A percentile compares a stretch with the other conserved stretches of the same genome.
These are phyloP conservation scores for Dermochelys coriacea DNA, from an alignment of 2,797 vertebrate genomes.

Conservation along the genomic window DNA sequence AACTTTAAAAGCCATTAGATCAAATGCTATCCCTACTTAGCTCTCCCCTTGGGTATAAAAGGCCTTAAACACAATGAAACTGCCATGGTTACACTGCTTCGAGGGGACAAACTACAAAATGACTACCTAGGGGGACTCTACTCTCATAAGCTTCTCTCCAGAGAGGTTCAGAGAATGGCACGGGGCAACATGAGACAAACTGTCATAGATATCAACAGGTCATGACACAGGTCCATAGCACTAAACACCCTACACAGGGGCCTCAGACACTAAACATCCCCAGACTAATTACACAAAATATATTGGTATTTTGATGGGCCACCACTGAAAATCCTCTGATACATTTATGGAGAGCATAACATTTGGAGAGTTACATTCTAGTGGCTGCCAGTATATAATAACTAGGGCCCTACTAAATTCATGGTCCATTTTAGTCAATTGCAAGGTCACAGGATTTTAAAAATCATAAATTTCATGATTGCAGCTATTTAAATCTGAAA, in stretches of 20 bases:
- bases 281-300: constrained; percentile 7
- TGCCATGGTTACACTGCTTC: neutral
- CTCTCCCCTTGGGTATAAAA: neutral
- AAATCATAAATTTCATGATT: too few species aligned
- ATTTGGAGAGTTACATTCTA: constrained; percentile 3
- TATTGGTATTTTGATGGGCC: neutral
- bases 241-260: neutral
- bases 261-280: fast-evolving
- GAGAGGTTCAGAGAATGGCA: neutral
- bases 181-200: neutral
- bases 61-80: neutral
- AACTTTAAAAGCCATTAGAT: constrained; percentile 4
- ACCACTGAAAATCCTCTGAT: neutral
- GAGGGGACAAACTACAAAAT: neutral
- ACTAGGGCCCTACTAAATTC: neutral
- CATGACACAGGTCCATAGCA: neutral
- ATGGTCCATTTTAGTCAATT: too few species aligned
- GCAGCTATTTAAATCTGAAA: too few species aligned
- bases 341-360: neutral
- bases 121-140: neutral
- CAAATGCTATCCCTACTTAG: neutral
- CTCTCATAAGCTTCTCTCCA: fast-evolving
- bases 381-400: constrained; percentile 23
- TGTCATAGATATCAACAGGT: neutral
- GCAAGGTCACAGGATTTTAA: too few species aligned